phyloP scores from a whole-genome alignment of 1,140 invertebrate species.

The Chironomus tepperi region DNA sequence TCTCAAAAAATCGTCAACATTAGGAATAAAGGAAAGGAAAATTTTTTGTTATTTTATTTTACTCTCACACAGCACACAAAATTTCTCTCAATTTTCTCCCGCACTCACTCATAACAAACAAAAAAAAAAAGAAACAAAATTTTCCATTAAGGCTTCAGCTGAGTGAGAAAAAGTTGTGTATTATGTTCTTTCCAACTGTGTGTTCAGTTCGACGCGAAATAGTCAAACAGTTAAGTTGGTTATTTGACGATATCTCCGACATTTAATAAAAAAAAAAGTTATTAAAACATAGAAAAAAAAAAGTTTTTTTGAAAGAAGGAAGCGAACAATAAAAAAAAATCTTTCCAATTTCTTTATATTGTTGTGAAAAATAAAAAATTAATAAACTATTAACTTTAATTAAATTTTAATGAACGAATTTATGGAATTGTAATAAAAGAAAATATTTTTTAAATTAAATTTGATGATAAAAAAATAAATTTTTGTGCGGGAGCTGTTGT shows the following conservation, averaged over 20 bases:
- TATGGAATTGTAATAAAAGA: no score
- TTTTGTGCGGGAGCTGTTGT: neutral
- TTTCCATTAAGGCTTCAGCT: conserved; percentile 12
- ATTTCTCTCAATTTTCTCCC: conserved; percentile 5
- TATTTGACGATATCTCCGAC: conserved; percentile 8
- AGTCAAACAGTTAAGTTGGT: conserved; percentile 12
- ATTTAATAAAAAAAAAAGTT: neutral
- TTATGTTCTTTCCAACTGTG: neutral
- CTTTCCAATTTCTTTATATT: neutral
- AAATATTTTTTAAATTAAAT: no score
- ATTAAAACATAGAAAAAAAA: neutral
- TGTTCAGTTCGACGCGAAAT: conserved; percentile 3
- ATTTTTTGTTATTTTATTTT: neutral
- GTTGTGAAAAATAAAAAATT: neutral
- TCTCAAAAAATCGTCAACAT: no score
- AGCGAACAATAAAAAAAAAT: neutral
- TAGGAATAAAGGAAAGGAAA: neutral
- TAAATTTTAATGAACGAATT: neutral
- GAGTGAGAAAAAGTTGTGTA: conserved; percentile 7
- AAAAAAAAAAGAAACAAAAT: neutral
- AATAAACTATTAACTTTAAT: neutral
- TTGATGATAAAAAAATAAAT: neutral
- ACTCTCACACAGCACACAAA: neutral
- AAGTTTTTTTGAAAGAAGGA: neutral
- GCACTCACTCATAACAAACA: no score